Evolutionary conservation across 2,888 invertebrate genomes (phyloP), one percentile per base, ranked within the genome.

Genomic region (Polietes domitor): DNA sequence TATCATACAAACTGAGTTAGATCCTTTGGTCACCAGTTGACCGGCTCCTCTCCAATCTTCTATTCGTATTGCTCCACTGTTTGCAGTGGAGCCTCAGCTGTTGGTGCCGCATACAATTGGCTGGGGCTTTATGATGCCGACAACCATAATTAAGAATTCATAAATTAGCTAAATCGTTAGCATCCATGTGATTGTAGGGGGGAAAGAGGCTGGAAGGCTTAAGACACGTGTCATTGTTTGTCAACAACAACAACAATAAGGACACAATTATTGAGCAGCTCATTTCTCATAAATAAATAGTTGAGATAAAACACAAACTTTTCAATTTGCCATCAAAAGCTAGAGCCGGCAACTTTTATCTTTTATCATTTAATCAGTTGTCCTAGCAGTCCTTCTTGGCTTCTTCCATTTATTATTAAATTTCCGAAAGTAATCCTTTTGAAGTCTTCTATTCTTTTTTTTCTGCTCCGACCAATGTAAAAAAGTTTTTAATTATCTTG

Each of bases 401-500:
- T 32, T 41, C 19, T 32, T 41, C 41, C 24, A 53, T 63, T 77
- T 58, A 73, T 82, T 70, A 82, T 82, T 65, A 58, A 77, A 77
- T 77, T 76, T 78, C 21, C 55, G 24, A 55, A 65, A 24, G 55
- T 77, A 80, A 78, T 72, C 77, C 75, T 73, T 78, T 65, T 74
- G n/a, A 70, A 76, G 61, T 63, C n/a, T 17, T 70, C 21, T 63
- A 43, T 72, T 72, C 32, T 1, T 10, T 53, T 65, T 79, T 68
- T 78, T 41, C 4, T 43, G 12, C 63, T 53, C 41, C 71, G 15
- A n/a, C 12, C 0, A 21, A 41, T 3, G 37, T 19, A 43, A 37
- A 50, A 83, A 83, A 84, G 74, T 84, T 84, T 81, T 84, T 84
- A 84, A 84, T 84, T 84, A 84, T 84, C 84, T 70, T 79, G 78